Evolutionary conservation across 2,797 vertebrate genomes (phyloP), one percentile per base, ranked within the genome.

Genomic region (Apogon hyalosoma): DNA sequence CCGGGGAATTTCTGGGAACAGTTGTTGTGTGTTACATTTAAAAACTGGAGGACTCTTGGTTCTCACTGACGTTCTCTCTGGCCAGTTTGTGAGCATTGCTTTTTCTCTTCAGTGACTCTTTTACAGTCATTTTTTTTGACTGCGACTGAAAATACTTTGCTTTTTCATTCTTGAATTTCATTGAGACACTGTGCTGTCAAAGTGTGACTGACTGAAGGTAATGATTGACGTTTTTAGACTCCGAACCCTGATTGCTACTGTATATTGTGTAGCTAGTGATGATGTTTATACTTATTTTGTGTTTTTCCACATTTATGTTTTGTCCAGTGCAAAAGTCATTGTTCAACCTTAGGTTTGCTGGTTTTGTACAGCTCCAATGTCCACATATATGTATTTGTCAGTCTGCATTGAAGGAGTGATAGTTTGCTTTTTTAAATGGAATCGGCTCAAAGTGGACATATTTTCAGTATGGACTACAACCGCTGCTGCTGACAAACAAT

Each of bases 21-120:
- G 3, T 55, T 56, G 41, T 71, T 36, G 24, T 52, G 24, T 42
- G n/a, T 14, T n/a, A 8, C 42, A n/a, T 65, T 50, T 46, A 54
- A 31, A 16, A 48, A 42, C 42, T 13, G 13, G 3, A 39, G 43
- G 21, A 36, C 28, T 59, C 42, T 76, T 75, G 36, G 9, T 33
- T 78, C 48, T 73, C 14, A 49, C 57, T 63, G 64, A 77, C 74
- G 42, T 77, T 74, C 69, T 74, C 64, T 49, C 28, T 21, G 57
- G 60, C 71, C 65, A 77, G 33, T 77, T 70, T 49, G 63, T 28
- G 52, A 79, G 69, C 57, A 65, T 75, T 65, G 59, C 80, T 67
- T 79, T 83, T 66, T 75, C 79, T 64, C 71, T 70, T 33, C 39
- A 83, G 62, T 56, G 52, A 62, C 49, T 77, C 75, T 73, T 64